Percentiles rank a stretch among this genome's conserved stretches.
These are phyloP conservation scores for Varroa destructor DNA, from an alignment of 1,140 invertebrate species.

Conservation along the genomic window DNA sequence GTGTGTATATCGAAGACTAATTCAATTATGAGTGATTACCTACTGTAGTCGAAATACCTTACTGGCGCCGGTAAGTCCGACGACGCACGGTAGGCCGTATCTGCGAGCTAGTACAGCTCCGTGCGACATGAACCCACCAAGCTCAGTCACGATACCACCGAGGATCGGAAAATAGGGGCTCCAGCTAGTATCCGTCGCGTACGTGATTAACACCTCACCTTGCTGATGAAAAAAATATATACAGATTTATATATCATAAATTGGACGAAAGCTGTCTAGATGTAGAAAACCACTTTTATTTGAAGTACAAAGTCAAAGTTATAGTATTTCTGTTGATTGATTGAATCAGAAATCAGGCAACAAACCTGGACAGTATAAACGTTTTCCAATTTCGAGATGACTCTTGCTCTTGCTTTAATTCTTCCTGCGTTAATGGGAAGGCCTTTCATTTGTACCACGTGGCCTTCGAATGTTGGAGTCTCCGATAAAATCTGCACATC, in stretches of 20 bases:
- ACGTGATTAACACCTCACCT: slow-evolving; percentile 64
- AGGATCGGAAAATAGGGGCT: slow-evolving; percentile 72
- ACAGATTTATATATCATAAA: slow-evolving; percentile 33
- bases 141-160: slow-evolving; percentile 63
- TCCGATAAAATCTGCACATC: not conserved
- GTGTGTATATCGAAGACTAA: too few species aligned
- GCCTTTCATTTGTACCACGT: slow-evolving; percentile 42
- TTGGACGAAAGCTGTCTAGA: too few species aligned
- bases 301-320: too few species aligned
- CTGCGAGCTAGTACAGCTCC: slow-evolving; percentile 40
- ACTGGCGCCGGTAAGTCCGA: not conserved
- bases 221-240: slow-evolving; percentile 37
- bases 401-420: slow-evolving; percentile 53
- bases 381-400: slow-evolving; percentile 44
- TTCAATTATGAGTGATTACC: too few species aligned
- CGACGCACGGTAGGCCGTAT: slow-evolving; percentile 1
- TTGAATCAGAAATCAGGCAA: not conserved
- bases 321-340: too few species aligned
- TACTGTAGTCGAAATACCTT: not conserved
- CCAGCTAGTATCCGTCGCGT: slow-evolving; percentile 70
- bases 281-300: too few species aligned
- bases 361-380: not conserved
- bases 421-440: slow-evolving; percentile 57
- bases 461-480: slow-evolving; percentile 1
- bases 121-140: slow-evolving; percentile 70